Evolutionary conservation across 1,140 invertebrate genomes (phyloP), one percentile per base, ranked within the genome.

Genomic region (Brachionus koreanus): DNA sequence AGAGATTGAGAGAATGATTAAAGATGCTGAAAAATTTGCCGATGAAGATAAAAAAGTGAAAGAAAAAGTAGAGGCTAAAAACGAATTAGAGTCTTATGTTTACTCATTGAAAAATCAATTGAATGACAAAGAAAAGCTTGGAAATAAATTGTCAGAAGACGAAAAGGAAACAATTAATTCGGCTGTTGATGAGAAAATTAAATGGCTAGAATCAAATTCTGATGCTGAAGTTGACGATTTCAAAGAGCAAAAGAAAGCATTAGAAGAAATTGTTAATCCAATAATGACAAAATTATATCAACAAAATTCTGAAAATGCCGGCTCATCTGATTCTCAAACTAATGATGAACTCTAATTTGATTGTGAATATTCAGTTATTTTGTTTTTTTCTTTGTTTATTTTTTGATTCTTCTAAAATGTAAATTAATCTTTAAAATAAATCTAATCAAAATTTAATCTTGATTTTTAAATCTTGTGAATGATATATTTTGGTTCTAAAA

Each of bases 41-140:
- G 96, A 98, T 86, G 96, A 99, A 84, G 97, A 99, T 88, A 97
- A 97, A 90, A 96, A 95, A 89, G 89, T 97, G 43, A 99, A 99
- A 89, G 96, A 98, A 87, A 91, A 93, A 65, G 97, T 99, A 1
- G 97, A 99, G 87, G 93, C 97, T 1, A 92, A 95, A 77, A 91
- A 91, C 85, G 89, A 90, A 84, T 90, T 99, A 42, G 97, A 99
- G 89, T 96, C 95, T 35, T 98, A 98, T 85, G 95, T 95, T 0
- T 99, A 99, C 87, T 95, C 95, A 7, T 91, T 99, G 29, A 99
- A 99, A 90, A 98, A 97, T 88, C 97, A 99, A 88, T 90, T 99
- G 25, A 91, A 91, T 52, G 97, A 99, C 87, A 74, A 74, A 74
- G 97, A 99, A 84, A 99, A 99, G 89, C 91, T 99, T 19, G 97